These are phyloP conservation scores for Cyprinodon tularosa DNA, from an alignment of 2,113 vertebrate genomes.

Conservation along the genomic window DNA sequence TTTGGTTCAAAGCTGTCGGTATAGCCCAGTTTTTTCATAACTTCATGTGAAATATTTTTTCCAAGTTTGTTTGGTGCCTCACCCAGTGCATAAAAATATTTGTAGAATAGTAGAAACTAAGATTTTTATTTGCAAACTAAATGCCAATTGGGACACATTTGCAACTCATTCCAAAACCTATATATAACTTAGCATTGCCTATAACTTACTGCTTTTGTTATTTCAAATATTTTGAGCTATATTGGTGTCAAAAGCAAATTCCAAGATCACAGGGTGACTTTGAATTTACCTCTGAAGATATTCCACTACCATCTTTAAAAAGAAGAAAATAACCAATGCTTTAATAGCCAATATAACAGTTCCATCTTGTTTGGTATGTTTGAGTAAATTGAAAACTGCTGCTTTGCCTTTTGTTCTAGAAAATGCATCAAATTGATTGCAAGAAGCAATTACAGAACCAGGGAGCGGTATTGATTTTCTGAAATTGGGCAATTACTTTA, in stretches of 20 bases:
- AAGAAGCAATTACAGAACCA: conserved; percentile 76
- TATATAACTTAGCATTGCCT: conserved; percentile 59
- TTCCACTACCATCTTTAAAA: conserved; percentile 64
- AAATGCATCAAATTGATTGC: conserved; percentile 80
- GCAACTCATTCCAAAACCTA: conserved; percentile 75
- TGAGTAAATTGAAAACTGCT: conserved; percentile 77
- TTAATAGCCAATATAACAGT: conserved; percentile 78
- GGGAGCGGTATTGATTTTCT: conserved; percentile 77
- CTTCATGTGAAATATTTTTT: conserved; percentile 49
- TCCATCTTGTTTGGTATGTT: conserved; percentile 77
- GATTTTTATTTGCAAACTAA: conserved; percentile 53
- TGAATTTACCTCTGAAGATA: conserved; percentile 69
- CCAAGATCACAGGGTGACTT: conserved; percentile 78
- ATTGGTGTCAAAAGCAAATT: conserved; percentile 64
- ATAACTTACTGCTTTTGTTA: conserved; percentile 51
- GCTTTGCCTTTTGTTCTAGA: conserved; percentile 77
- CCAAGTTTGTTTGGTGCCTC: conserved; percentile 53
- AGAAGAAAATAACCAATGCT: conserved; percentile 70
- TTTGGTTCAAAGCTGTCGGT: conserved; percentile 70
- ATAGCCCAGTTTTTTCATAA: conserved; percentile 54
- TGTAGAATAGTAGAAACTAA: conserved; percentile 56
- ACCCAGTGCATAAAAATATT: conserved; percentile 24
- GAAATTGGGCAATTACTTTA: conserved; percentile 78
- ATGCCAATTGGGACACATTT: conserved; percentile 67
- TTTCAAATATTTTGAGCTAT: conserved; percentile 71